Conservation (phyloP, 2,888 invertebrate species). For the Rugalucina vietnamica region DNA sequence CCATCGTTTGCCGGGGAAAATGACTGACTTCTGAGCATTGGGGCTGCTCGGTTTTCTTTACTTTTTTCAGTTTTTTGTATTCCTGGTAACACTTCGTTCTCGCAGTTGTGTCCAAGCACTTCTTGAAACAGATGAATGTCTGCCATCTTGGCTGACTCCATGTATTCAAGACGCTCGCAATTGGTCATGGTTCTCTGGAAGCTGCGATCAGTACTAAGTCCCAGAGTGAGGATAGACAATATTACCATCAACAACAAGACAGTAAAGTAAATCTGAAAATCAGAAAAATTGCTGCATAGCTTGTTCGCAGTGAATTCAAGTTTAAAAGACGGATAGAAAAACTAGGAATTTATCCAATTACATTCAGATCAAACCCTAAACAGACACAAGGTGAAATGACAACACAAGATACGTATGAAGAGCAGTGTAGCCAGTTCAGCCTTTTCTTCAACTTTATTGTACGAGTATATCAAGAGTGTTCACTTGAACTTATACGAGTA, state of each 20-base stretch:
- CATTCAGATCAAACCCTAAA: no score
- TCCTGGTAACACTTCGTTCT: background rate
- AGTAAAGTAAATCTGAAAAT: conserved; percentile 50
- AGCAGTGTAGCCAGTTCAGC: no score
- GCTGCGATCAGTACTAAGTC: conserved; percentile 45
- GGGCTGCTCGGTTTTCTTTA: background rate
- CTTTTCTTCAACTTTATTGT: no score
- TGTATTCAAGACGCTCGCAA: conserved; percentile 55
- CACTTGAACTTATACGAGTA: no score
- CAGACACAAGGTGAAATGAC: no score
- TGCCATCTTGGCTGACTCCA: conserved; percentile 43
- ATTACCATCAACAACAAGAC: conserved; percentile 38
- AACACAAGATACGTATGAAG: no score
- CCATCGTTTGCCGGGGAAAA: background rate
- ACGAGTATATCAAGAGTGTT: no score
- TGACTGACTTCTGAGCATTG: background rate
- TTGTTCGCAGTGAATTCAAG: background rate
- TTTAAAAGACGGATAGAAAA: no score
- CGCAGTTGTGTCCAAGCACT: background rate
- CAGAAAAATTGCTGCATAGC: no score
- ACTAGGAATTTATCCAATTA: no score
- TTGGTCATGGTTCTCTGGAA: conserved; percentile 55
- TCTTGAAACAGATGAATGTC: conserved; percentile 20
- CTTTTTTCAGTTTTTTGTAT: background rate
- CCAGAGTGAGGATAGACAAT: conserved; percentile 43